Conservation (phyloP, 2,797 vertebrate genomes). For the Crocidura indochinensis region DNA sequence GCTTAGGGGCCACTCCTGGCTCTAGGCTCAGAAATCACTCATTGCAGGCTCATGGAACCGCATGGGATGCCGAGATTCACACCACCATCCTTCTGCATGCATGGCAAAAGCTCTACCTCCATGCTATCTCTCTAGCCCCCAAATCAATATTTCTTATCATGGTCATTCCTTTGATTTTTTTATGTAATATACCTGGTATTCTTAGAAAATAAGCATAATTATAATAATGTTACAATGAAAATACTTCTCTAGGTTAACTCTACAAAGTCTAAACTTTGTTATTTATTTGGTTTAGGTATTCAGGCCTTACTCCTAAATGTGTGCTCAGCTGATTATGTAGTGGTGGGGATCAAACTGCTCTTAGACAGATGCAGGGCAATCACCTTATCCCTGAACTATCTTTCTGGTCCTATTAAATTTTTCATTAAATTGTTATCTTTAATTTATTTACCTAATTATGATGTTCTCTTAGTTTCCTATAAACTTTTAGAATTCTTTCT, state of each 20-base stretch:
- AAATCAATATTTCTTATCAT: conserved; percentile 31
- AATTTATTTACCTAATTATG: conserved; percentile 9
- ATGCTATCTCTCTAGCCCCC: no score
- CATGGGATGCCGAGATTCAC: no score
- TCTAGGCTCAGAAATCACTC: no score
- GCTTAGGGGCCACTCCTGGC: no score
- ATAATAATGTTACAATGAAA: background rate
- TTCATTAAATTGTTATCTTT: background rate
- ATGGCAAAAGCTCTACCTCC: no score
- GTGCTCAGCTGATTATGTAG: no score
- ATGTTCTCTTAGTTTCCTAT: background rate
- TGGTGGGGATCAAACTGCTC: no score
- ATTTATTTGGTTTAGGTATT: no score
- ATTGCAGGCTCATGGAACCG: no score
- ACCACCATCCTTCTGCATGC: no score
- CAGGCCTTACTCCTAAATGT: no score
- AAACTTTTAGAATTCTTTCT: background rate
- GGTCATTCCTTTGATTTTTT: background rate
- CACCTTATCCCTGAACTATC: background rate
- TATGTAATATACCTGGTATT: background rate
- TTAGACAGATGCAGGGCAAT: no score
- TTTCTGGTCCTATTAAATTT: background rate
- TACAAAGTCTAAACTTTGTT: background rate
- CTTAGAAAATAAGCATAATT: conserved; percentile 7
- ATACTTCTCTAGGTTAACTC: background rate